A percentile compares a stretch with the other conserved stretches of the same genome.
Evolutionary conservation across 2,888 invertebrate species (phyloP).

Genomic region (Labia minor): DNA sequence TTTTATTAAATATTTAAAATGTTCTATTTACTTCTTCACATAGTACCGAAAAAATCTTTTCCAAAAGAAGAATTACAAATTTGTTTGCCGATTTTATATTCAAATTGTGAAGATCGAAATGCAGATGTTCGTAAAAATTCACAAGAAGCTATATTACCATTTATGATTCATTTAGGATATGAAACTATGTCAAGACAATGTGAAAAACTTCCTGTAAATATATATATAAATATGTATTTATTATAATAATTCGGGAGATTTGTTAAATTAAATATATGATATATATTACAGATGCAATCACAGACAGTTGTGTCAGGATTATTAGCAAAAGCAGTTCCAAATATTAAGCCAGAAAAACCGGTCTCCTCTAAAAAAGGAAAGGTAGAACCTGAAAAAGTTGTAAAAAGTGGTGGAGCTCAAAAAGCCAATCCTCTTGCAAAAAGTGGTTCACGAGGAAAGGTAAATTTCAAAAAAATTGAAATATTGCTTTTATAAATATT

Average conservation of each 20-base stretch:
- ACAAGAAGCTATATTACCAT: constrained; percentile 76
- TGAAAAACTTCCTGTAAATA: constrained; percentile 61
- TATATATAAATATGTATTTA: neutral
- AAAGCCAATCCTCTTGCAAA: neutral
- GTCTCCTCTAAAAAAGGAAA: constrained; percentile 7
- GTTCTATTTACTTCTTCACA: constrained; percentile 24
- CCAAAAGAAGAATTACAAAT: constrained; percentile 69
- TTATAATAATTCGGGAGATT: neutral
- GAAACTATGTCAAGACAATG: constrained; percentile 64
- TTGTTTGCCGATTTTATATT: constrained; percentile 66
- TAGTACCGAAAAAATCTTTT: constrained; percentile 58
- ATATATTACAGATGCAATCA: neutral
- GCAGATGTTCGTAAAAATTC: constrained; percentile 85
- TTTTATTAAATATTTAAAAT: constrained; percentile 14
- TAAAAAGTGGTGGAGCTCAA: constrained; percentile 16
- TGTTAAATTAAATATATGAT: neutral
- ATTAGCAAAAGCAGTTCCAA: neutral
- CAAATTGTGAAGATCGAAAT: constrained; percentile 80
- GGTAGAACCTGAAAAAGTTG: constrained; percentile 14
- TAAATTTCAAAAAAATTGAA: too few species aligned
- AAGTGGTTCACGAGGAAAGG: neutral
- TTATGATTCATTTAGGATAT: constrained; percentile 87
- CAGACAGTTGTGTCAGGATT: neutral
- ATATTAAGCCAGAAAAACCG: neutral
- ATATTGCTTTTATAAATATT: neutral